Evolutionary conservation across 2,797 vertebrate genomes (phyloP).

Genomic region (Discoglossus pictus): DNA sequence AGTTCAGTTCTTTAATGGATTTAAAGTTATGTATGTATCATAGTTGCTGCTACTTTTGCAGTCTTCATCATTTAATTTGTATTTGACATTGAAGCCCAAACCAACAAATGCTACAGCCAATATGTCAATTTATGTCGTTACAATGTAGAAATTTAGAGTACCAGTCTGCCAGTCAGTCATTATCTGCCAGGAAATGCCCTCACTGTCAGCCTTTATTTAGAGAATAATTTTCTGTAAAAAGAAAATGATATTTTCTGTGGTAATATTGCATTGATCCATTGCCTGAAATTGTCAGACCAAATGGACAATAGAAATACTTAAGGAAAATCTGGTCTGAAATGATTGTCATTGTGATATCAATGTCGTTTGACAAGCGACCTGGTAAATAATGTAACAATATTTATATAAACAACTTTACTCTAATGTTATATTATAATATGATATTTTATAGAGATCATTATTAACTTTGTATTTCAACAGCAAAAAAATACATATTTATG

Average conservation of each 20-base stretch:
- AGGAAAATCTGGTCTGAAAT: conserved; percentile 40
- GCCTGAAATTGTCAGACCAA: conserved; percentile 46
- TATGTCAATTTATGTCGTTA: conserved; percentile 48
- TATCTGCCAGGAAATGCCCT: conserved; percentile 51
- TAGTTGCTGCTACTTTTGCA: conserved; percentile 26
- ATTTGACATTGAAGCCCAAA: conserved; percentile 46
- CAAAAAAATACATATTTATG: conserved; percentile 13
- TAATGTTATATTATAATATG: conserved; percentile 12
- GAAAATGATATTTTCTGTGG: conserved; percentile 51
- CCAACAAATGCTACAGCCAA: conserved; percentile 48
- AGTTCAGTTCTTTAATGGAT: conserved; percentile 7
- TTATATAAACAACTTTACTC: conserved; percentile 28
- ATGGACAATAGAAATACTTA: conserved; percentile 34
- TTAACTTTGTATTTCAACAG: conserved; percentile 34
- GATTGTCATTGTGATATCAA: conserved; percentile 45
- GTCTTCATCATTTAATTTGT: conserved; percentile 44
- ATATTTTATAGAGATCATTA: conserved; percentile 27
- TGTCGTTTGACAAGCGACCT: conserved; percentile 39
- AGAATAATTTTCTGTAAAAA: conserved; percentile 51
- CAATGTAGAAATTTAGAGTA: conserved; percentile 42
- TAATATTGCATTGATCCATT: conserved; percentile 48
- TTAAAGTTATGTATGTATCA: conserved; percentile 23
- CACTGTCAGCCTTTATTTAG: conserved; percentile 49
- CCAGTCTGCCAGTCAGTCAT: conserved; percentile 53
- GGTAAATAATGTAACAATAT: conserved; percentile 25